Evolutionary conservation across 2,113 vertebrate species (phyloP), one percentile per base, ranked within the genome.

Genomic region (Bubalus kerabau): DNA sequence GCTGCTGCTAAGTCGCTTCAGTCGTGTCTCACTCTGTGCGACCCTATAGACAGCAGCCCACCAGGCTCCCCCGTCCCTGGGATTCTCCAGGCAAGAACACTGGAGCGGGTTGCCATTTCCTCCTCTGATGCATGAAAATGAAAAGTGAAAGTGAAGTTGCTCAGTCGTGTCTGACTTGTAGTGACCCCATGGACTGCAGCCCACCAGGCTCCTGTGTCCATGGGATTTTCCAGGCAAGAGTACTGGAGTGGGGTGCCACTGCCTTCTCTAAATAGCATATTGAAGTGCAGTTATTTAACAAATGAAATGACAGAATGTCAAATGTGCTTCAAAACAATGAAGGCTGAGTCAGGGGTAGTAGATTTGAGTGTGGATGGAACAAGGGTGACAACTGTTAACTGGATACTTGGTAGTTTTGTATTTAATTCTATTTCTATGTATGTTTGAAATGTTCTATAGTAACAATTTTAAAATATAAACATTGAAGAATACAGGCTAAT

Each of bases 401-500:
- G 52, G 46, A 32, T 12, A 91, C 32, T 81, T 74, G n/a, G 92
- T 60, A 87, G 23, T 30, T 60, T 52, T 67, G 67, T 36, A 52
- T 17, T n/a, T 15, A 40, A 67, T 67, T 57, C 40, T 81, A 46
- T 50, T 71, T 86, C 40, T 15, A 74, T 23, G 24, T 46, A 32
- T 36, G 15, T 90, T 89, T 71, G 50, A 90, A 92, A 90, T 50
- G n/a, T 59, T 96, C 50, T 90, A 14, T 36, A 94, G 76, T 46
- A 87, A 94, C 83, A 95, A 83, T 15, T 90, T 87, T 93, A 78
- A 92, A 89, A 87, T 46, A 50, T 78, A 95, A 91, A 56, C 36
- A 83, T 17, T 91, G 36, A 95, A 90, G 13, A 78, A 83, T 43
- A 30, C 16, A 62, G 83, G 10, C 10, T 84, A 62, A 32, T 56